A percentile compares a stretch with the other conserved stretches of the same genome.
phyloP scores from a whole-genome alignment of 2,888 invertebrate species.

The Dryobota labecula region DNA sequence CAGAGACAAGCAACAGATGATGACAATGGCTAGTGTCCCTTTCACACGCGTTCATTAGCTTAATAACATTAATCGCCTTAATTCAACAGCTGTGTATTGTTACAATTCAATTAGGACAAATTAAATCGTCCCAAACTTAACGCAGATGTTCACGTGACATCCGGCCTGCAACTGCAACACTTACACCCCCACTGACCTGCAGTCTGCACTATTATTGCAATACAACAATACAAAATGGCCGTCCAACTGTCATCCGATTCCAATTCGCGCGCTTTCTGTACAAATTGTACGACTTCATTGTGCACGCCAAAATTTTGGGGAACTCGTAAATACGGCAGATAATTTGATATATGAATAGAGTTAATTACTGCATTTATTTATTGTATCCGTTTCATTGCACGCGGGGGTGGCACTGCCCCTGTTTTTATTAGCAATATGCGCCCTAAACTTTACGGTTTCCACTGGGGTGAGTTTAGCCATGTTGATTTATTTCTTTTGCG shows the following conservation, averaged over 20 bases:
- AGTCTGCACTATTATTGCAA: conserved; percentile 77
- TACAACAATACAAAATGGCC: conserved; percentile 81
- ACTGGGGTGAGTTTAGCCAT: conserved; percentile 74
- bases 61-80: conserved; percentile 47
- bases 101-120: conserved; percentile 63
- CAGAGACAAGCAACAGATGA: conserved; percentile 46
- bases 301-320: conserved; percentile 74
- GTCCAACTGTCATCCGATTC: conserved; percentile 82
- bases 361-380: conserved; percentile 88
- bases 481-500: conserved; percentile 79
- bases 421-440: conserved; percentile 82
- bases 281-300: conserved; percentile 72
- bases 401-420: conserved; percentile 76
- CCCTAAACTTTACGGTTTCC: conserved; percentile 77
- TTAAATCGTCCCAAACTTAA: conserved; percentile 54
- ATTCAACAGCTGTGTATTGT: conserved; percentile 61
- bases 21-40: conserved; percentile 37
- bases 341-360: conserved; percentile 87
- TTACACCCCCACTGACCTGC: conserved; percentile 68
- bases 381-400: conserved; percentile 86
- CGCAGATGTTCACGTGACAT: conserved; percentile 63
- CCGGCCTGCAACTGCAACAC: conserved; percentile 44
- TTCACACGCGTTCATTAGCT: conserved; percentile 44
- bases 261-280: conserved; percentile 79
- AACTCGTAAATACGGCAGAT: conserved; percentile 78